These are phyloP conservation scores for Pyrgilauda ruficollis DNA, from an alignment of 2,113 vertebrate genomes.

Conservation along the genomic window DNA sequence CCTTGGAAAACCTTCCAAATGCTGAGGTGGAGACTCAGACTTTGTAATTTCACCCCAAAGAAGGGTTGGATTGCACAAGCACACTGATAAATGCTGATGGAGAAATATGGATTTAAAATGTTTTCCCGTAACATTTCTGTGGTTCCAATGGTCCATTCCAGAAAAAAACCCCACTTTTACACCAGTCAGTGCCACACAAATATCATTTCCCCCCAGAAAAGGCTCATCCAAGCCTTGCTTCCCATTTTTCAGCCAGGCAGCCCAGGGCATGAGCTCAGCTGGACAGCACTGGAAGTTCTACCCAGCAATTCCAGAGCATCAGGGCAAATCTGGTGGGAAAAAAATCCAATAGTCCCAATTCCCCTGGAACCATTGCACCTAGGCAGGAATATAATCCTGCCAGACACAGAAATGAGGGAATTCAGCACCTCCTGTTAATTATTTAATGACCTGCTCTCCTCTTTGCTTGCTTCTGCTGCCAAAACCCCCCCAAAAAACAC, in stretches of 20 bases:
- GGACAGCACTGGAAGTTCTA: fast-evolving
- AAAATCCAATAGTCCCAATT: background rate
- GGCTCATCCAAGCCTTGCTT: background rate
- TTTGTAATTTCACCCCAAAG: background rate
- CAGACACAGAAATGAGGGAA: background rate
- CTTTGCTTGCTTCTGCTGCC: background rate
- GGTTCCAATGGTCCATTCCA: fast-evolving
- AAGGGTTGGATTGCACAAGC: background rate
- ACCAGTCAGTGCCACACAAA: background rate
- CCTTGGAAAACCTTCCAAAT: background rate
- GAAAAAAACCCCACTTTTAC: fast-evolving
- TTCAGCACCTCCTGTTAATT: background rate
- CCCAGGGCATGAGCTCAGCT: background rate
- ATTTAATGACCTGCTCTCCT: background rate
- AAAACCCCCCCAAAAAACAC: background rate
- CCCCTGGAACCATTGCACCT: background rate
- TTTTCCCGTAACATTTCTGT: background rate
- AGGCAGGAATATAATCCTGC: background rate
- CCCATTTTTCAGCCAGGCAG: background rate
- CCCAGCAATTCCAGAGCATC: background rate
- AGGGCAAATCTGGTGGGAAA: background rate
- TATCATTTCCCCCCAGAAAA: fast-evolving
- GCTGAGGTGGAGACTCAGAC: background rate
- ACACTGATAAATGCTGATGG: background rate
- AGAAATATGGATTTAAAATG: fast-evolving